phyloP scores from a whole-genome alignment of 2,888 invertebrate genomes.

The Odontocolon sp. region DNA sequence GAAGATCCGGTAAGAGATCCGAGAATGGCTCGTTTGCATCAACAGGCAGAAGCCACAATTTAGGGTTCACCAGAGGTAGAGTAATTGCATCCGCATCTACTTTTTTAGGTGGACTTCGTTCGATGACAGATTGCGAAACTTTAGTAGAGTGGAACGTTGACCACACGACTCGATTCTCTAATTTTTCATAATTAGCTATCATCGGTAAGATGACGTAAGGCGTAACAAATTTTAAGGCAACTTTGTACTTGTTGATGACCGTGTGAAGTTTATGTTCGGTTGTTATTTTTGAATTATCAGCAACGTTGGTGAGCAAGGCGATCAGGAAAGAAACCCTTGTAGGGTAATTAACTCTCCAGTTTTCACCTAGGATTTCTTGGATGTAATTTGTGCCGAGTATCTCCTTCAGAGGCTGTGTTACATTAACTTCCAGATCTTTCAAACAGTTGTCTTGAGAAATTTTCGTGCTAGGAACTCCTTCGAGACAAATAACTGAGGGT shows the following conservation, averaged over 20 bases:
- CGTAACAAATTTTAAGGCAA: conserved; percentile 50
- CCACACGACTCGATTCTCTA: conserved; percentile 53
- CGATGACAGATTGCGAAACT: conserved; percentile 5
- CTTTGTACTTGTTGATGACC: conserved; percentile 34
- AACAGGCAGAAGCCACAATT: conserved; percentile 50
- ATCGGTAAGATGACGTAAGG: conserved; percentile 58
- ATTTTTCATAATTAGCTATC: conserved; percentile 10
- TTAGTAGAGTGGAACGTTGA: conserved; percentile 44
- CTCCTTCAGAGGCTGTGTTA: background rate
- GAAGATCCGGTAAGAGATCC: conserved; percentile 55
- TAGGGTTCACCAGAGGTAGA: conserved; percentile 62
- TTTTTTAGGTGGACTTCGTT: background rate
- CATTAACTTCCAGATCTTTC: background rate
- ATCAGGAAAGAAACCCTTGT: conserved; percentile 20
- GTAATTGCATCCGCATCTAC: background rate
- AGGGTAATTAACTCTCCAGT: background rate
- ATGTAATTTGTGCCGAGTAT: background rate
- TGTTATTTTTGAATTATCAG: conserved; percentile 17
- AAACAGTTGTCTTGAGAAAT: background rate
- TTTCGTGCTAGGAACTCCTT: background rate
- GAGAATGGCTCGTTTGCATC: conserved; percentile 58
- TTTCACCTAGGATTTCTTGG: background rate
- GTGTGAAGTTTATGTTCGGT: background rate
- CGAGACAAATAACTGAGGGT: conserved; percentile 32
- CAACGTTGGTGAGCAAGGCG: conserved; percentile 48